phyloP scores from a whole-genome alignment of 1,140 invertebrate species.

The Nymphalis io region DNA sequence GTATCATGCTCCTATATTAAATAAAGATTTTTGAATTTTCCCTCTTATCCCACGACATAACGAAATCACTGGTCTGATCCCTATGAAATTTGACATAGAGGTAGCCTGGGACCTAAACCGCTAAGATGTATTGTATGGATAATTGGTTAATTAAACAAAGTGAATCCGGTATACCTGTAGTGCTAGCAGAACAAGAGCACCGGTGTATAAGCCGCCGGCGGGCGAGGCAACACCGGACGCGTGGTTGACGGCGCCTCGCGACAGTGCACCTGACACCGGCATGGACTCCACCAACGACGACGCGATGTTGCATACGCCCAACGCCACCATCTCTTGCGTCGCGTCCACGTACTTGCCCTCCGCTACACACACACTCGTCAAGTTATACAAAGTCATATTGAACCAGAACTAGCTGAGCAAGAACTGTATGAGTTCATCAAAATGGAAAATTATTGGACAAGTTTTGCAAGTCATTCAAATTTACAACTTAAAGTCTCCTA shows the following conservation, averaged over 20 bases:
- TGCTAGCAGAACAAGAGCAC: constrained; percentile 87
- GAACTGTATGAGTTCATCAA: too few species aligned
- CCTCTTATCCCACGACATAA: too few species aligned
- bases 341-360: constrained; percentile 88
- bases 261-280: constrained; percentile 92
- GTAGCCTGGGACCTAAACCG: too few species aligned
- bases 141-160: not conserved
- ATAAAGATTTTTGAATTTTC: too few species aligned
- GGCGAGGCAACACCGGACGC: constrained; percentile 92
- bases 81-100: too few species aligned
- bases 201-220: constrained; percentile 91
- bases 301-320: constrained; percentile 90
- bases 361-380: constrained; percentile 43
- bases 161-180: constrained; percentile 77
- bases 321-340: constrained; percentile 90
- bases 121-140: too few species aligned
- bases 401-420: not conserved
- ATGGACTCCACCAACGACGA: constrained; percentile 93
- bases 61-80: too few species aligned
- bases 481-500: too few species aligned
- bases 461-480: too few species aligned
- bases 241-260: constrained; percentile 92
- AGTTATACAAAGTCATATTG: not conserved
- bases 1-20: too few species aligned
- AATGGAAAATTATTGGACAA: too few species aligned